These are phyloP conservation scores for Pegoplata infirma DNA, from an alignment of 2,888 invertebrate species.

Conservation along the genomic window DNA sequence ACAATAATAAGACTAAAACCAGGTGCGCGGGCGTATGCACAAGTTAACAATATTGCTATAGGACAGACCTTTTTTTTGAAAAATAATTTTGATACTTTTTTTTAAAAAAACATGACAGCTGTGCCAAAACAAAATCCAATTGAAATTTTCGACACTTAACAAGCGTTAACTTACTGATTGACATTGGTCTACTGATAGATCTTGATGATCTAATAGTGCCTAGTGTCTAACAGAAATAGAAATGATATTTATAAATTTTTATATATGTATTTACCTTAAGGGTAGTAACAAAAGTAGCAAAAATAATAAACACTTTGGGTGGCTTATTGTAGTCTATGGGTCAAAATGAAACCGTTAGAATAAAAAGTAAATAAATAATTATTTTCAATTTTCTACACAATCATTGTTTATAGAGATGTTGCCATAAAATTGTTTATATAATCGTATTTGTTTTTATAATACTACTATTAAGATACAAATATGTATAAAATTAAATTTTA, in stretches of 20 bases:
- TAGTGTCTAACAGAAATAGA: constrained; percentile 10
- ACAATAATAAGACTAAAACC: constrained; percentile 14
- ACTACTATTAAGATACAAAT: background rate
- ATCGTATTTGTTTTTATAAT: constrained; percentile 4
- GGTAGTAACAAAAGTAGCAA: constrained; percentile 21
- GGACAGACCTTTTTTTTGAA: background rate
- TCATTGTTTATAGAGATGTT: constrained; percentile 46
- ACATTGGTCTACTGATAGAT: constrained; percentile 29
- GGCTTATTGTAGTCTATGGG: background rate
- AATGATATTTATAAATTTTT: constrained; percentile 22
- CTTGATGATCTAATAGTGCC: constrained; percentile 14
- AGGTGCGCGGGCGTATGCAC: constrained; percentile 60
- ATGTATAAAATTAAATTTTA: background rate
- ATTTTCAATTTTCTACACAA: background rate
- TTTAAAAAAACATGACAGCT: constrained; percentile 60
- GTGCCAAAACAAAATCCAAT: constrained; percentile 51
- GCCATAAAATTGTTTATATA: background rate
- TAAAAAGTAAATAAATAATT: constrained; percentile 23
- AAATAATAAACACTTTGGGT: constrained; percentile 24
- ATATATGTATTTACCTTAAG: constrained; percentile 34
- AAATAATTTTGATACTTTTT: background rate
- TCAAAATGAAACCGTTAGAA: constrained; percentile 12
- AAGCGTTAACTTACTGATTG: constrained; percentile 57
- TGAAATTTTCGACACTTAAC: constrained; percentile 62
- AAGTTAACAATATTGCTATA: constrained; percentile 6